Evolutionary conservation across 1,140 invertebrate genomes (phyloP).

Genomic region (Sycobia sp.): DNA sequence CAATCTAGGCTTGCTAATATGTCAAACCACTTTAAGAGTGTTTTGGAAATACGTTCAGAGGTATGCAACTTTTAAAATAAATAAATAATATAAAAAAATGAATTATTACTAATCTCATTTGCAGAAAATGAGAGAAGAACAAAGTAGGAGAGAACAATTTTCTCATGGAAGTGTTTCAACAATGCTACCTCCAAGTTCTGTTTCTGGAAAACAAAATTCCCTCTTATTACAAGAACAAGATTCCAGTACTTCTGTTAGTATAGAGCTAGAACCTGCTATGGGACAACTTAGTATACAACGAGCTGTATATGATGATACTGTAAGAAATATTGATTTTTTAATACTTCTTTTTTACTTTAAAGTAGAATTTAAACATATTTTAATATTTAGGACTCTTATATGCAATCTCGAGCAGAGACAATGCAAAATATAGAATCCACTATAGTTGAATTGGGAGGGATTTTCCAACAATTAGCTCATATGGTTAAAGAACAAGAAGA

Average conservation of each 20-base stretch:
- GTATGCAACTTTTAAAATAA: constrained; percentile 51
- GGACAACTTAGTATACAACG: constrained; percentile 65
- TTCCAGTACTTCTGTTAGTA: constrained; percentile 67
- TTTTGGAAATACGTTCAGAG: constrained; percentile 82
- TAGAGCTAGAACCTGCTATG: constrained; percentile 72
- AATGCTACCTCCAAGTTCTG: constrained; percentile 73
- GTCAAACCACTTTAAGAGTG: constrained; percentile 94
- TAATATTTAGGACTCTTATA: constrained; percentile 76
- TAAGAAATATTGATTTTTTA: constrained; percentile 44
- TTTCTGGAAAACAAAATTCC: constrained; percentile 72
- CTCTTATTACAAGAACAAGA: constrained; percentile 72
- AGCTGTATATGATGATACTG: constrained; percentile 80
- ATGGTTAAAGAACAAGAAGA: constrained; percentile 99
- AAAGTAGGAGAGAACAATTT: constrained; percentile 91
- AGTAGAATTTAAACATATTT: background rate
- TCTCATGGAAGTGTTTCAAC: constrained; percentile 75
- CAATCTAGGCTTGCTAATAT: constrained; percentile 96
- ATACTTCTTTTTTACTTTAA: background rate
- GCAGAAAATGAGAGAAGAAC: constrained; percentile 96
- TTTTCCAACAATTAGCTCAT: constrained; percentile 96
- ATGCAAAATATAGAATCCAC: constrained; percentile 99
- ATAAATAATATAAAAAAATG: background rate
- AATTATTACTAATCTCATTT: constrained; percentile 34
- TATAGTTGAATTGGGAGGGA: constrained; percentile 97
- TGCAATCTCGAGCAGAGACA: constrained; percentile 91